These are phyloP conservation scores for Siniperca undulata DNA, from an alignment of 2,797 vertebrate species.

Conservation along the genomic window DNA sequence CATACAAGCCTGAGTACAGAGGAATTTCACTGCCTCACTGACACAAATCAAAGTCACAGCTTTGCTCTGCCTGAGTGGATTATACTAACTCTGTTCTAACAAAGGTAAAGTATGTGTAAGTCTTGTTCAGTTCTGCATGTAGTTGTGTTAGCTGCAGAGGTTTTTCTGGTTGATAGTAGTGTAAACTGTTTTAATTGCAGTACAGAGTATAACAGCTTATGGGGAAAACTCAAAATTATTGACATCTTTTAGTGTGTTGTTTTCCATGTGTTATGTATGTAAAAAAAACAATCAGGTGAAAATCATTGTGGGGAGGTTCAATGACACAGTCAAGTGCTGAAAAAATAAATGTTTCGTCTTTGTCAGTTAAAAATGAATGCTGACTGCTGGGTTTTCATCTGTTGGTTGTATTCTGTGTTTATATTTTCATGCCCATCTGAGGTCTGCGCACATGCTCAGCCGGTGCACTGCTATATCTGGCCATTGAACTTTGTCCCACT, in stretches of 20 bases:
- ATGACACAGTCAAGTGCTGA: background rate
- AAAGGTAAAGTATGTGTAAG: slow-evolving; percentile 63
- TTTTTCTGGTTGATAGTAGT: background rate
- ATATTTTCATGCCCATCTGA: slow-evolving; percentile 76
- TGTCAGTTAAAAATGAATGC: slow-evolving; percentile 8
- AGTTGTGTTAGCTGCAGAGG: background rate
- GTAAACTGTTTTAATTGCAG: slow-evolving; percentile 3
- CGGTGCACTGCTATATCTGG: slow-evolving; percentile 82
- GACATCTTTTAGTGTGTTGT: background rate
- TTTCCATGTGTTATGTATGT: background rate
- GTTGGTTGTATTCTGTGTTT: slow-evolving; percentile 75
- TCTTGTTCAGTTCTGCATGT: slow-evolving; percentile 4
- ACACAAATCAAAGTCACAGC: slow-evolving; percentile 52
- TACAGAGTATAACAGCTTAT: background rate
- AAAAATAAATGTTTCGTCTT: background rate
- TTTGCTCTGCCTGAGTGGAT: slow-evolving; percentile 35
- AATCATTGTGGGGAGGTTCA: background rate
- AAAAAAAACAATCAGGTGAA: background rate
- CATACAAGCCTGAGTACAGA: slow-evolving; percentile 36
- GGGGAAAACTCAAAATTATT: background rate
- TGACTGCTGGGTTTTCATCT: background rate
- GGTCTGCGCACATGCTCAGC: slow-evolving; percentile 68
- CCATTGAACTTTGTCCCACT: slow-evolving; percentile 87
- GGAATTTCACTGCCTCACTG: slow-evolving; percentile 49
- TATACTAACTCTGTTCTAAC: slow-evolving; percentile 32